Evolutionary conservation across 1,140 invertebrate genomes (phyloP).

Genomic region (Manduca sexta): DNA sequence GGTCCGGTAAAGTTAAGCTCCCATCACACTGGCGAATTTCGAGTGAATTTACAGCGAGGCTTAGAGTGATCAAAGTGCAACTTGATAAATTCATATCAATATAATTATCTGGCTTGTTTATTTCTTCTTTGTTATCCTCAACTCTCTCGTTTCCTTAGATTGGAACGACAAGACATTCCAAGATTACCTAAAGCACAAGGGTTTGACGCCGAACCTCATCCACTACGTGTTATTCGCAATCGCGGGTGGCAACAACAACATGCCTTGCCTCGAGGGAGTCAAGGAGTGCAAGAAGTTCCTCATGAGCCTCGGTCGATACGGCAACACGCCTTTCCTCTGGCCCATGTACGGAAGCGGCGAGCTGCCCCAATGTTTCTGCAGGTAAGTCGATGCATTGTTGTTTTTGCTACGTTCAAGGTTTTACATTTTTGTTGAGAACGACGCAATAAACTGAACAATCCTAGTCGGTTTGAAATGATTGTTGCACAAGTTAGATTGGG

Average conservation of each 20-base stretch:
- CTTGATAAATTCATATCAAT: too few relatives aligned
- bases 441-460: background rate
- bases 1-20: too few relatives aligned
- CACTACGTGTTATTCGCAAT: constrained; percentile 96
- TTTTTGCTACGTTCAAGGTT: background rate
- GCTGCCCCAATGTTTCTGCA: constrained; percentile 95
- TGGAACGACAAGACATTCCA: constrained; percentile 88
- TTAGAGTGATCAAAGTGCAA: too few relatives aligned
- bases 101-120: too few relatives aligned
- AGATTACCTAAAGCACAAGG: constrained; percentile 88
- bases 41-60: too few relatives aligned
- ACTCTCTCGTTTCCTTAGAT: too few relatives aligned
- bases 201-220: constrained; percentile 87
- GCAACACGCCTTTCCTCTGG: constrained; percentile 97
- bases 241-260: constrained; percentile 86
- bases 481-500: background rate
- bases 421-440: background rate
- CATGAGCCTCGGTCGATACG: constrained; percentile 91
- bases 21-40: too few relatives aligned
- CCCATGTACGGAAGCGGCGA: constrained; percentile 98
- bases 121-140: too few relatives aligned
- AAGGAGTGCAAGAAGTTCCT: constrained; percentile 90
- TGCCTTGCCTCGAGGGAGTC: constrained; percentile 85
- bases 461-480: background rate
- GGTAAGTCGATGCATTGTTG: constrained; percentile 73